Base-by-base conservation (phyloP, 2,113 vertebrate species). In the Sander vitreus region DNA sequence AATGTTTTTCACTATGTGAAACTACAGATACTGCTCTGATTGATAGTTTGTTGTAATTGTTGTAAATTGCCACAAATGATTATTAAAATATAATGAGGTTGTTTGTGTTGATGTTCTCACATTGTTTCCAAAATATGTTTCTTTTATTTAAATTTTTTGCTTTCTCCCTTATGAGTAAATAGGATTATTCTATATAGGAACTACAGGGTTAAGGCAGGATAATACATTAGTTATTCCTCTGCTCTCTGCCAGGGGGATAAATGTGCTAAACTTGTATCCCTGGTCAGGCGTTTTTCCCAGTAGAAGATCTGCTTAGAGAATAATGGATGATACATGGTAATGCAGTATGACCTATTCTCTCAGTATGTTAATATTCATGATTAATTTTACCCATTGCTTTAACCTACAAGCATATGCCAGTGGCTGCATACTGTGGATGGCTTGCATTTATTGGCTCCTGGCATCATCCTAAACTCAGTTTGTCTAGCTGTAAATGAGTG, bases 331-430 rank as follows among this genome's bases (percentile, higher is more conserved):
- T 89, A 63, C 86, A 85, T 90, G 62, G 73, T 88, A 92, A 91
- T 89, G 58, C 84, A 85, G 73, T 81, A 78, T 81, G 71, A 87
- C 89, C 89, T 86, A 82, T 92, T 94, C 90, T 91, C 90, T 84
- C 80, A 79, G 79, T 83, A 58, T 89, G 89, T 91, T 94, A 93
- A 94, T 93, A 95, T 95, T 93, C 85, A 93, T 90, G 92, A 95
- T 94, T 91, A 94, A 94, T 95, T 91, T 92, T 76, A 86, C 70
- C 90, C 85, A 81, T 76, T 92, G 83, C 84, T 86, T 87, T 91
- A 80, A 82, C 73, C 76, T 67, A 86, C 76, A 73, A 87, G 86
- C 84, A 73, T 87, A 80, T 90, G 81, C 90, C 79, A 85, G 63
- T 45, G 83, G 86, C 79, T 83, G 80, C 88, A 80, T 73, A 80